Base-by-base conservation (phyloP, 2,888 invertebrate species). In the Rotaria sp. region DNA sequence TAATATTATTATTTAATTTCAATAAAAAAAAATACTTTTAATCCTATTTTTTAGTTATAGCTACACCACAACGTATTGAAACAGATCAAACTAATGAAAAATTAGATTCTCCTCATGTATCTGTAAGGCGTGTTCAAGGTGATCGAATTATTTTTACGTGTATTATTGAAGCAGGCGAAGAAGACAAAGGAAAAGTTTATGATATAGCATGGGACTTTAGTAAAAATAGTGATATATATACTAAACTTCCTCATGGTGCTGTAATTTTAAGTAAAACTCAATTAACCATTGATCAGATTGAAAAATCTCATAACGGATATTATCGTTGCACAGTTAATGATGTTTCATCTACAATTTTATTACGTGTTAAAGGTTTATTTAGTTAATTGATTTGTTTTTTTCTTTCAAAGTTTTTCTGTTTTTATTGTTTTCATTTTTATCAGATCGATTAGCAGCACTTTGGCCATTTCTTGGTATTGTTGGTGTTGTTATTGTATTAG, bases 401-500 rank as follows among this genome's bases (percentile, higher is more conserved):
- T 52, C 8, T 52, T 3, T 10, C 10, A 50, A 50, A 41, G 4
- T 26, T 45, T 41, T 26, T 1, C 1, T 11, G 15, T 26, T 24
- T 26, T 26, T 26, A 45, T 15, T 80, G 7, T 8, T 2, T 84
- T 24, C 41, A 41, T 38, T n/a, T 84, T 50, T 30, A n/a, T 35
- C 35, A 84, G 84, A 55, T 55, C 38, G n/a, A 84, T 52, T 52
- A 7, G 84, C 84, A 30, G n/a, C 84, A 30, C 52, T 84, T n/a
- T 84, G 84, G 84, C 84, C 84, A 52, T 52, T 52, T 55, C 2
- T 84, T 35, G 84, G 84, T 45, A 84, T 84, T 50, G 50, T 84
- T 26, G 8, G 21, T 11, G 30, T 35, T 52, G 84, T 84, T 30
- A 0, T 52, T 21, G 10, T 52, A 15, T 52, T 84, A 38, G 50